These are phyloP conservation scores for Philaethria dido DNA, from an alignment of 2,888 invertebrate genomes.

Conservation along the genomic window DNA sequence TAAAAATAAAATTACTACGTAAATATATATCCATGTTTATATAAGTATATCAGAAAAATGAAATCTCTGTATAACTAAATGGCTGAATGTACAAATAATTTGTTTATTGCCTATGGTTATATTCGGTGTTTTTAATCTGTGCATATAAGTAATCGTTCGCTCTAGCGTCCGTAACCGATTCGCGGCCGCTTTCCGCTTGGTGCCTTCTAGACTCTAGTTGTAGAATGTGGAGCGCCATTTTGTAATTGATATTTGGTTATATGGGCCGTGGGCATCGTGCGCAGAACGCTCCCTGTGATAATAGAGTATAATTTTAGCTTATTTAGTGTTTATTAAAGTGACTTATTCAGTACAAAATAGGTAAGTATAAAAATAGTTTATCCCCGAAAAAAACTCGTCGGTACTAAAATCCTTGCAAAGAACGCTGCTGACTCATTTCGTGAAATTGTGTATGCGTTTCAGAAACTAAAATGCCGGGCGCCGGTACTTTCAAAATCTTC, in stretches of 20 bases:
- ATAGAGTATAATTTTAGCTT: conserved; percentile 41
- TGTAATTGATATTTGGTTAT: conserved; percentile 41
- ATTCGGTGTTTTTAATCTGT: not conserved
- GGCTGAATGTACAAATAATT: not conserved
- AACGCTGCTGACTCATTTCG: conserved; percentile 81
- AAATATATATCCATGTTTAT: too few species aligned
- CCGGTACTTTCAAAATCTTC: conserved; percentile 98
- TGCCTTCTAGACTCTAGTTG: not conserved
- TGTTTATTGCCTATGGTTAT: conserved; percentile 3
- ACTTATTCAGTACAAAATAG: conserved; percentile 46
- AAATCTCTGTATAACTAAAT: too few species aligned
- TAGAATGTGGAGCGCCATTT: conserved; percentile 48
- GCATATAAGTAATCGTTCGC: conserved; percentile 2
- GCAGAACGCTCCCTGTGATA: conserved; percentile 39
- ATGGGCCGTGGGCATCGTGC: conserved; percentile 25
- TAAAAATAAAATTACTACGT: too few species aligned
- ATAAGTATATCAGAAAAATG: too few species aligned
- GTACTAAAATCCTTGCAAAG: conserved; percentile 59
- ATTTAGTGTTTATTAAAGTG: conserved; percentile 43
- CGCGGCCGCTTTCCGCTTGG: conserved; percentile 23
- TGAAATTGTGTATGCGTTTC: conserved; percentile 82
- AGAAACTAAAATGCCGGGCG: conserved; percentile 91
- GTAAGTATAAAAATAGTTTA: conserved; percentile 47
- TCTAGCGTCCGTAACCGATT: conserved; percentile 18
- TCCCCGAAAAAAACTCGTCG: conserved; percentile 48